Conservation (phyloP, 2,888 invertebrate genomes). For the Harpalus rufipes region DNA sequence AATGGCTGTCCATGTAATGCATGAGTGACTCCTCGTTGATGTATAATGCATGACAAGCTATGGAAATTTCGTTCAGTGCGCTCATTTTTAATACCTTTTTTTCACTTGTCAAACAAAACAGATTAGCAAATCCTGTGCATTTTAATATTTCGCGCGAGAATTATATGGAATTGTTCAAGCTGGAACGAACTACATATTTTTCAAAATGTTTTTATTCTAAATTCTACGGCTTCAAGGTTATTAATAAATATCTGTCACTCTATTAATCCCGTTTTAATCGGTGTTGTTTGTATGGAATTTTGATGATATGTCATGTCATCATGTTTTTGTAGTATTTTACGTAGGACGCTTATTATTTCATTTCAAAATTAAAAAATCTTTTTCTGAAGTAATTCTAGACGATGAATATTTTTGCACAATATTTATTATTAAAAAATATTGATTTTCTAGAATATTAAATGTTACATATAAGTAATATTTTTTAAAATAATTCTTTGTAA, state of each 20-base stretch:
- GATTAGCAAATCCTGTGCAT: constrained; percentile 58
- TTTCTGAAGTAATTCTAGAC: no score
- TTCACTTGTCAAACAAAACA: constrained; percentile 62
- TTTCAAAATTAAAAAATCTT: no score
- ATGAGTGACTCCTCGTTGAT: constrained; percentile 32
- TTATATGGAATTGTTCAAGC: constrained; percentile 28
- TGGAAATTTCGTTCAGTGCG: constrained; percentile 36
- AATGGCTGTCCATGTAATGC: constrained; percentile 37
- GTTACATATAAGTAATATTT: no score
- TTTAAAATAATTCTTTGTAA: no score
- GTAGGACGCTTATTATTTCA: no score
- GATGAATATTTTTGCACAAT: no score
- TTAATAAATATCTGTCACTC: constrained; percentile 16
- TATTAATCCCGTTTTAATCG: constrained; percentile 8
- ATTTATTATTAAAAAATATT: no score
- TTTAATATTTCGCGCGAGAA: constrained; percentile 54
- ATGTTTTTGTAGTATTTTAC: neutral
- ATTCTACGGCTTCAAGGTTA: neutral
- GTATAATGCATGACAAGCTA: constrained; percentile 55
- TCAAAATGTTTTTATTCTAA: neutral
- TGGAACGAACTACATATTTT: constrained; percentile 18
- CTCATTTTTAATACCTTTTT: constrained; percentile 54
- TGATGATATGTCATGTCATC: neutral
- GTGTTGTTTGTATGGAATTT: neutral
- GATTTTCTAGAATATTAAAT: no score